Percentiles rank a stretch among this genome's conserved stretches.
Evolutionary conservation across 2,888 invertebrate species (phyloP).

Genomic region (Thumatha senex): DNA sequence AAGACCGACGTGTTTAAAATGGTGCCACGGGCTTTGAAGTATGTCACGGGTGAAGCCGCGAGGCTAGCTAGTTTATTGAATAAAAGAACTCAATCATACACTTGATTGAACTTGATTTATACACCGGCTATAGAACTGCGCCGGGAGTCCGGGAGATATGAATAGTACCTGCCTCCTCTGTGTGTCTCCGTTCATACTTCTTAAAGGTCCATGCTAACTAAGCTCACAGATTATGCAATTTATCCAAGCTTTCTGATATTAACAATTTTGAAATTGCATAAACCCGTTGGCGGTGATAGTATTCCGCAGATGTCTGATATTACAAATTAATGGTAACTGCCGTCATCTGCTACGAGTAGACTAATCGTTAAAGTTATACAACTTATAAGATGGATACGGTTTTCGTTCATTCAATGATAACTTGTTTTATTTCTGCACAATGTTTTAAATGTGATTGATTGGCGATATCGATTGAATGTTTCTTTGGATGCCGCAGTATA

Average conservation of each 20-base stretch:
- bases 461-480: not conserved
- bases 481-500: not conserved
- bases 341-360: constrained; percentile 31
- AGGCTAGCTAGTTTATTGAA: no score
- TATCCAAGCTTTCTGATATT: constrained; percentile 1
- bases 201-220: constrained; percentile 14
- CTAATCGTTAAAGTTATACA: constrained; percentile 33
- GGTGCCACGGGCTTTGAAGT: no score
- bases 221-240: not conserved
- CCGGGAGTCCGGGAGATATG: no score
- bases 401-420: constrained; percentile 17
- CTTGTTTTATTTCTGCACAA: constrained; percentile 11
- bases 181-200: no score
- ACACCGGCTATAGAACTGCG: no score
- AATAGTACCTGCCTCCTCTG: no score
- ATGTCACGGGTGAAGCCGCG: no score
- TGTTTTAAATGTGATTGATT: not conserved
- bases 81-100: no score
- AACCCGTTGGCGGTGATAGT: not conserved
- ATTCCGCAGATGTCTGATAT: constrained; percentile 27
- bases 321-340: constrained; percentile 26
- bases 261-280: constrained; percentile 8
- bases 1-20: no score
- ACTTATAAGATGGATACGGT: constrained; percentile 17
- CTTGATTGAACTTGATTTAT: no score